phyloP scores from a whole-genome alignment of 2,797 vertebrate species.

The Pseudomugil tenellus region DNA sequence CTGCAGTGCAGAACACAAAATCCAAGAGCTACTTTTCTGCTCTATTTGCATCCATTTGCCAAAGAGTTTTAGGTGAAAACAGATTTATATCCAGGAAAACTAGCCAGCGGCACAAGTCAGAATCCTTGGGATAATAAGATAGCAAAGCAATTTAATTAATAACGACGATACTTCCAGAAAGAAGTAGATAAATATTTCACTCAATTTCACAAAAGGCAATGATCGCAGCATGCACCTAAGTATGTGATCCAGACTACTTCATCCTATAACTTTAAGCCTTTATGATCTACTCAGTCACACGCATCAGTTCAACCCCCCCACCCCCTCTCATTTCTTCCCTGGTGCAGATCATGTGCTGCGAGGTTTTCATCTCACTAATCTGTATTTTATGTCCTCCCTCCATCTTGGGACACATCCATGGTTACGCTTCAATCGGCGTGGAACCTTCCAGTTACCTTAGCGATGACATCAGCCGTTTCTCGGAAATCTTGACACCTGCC shows the following conservation, averaged over 20 bases:
- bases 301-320: neutral
- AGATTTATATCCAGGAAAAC: slow-evolving; percentile 2
- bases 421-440: slow-evolving; percentile 61
- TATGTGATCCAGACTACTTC: slow-evolving; percentile 29
- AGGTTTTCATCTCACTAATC: slow-evolving; percentile 32
- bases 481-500: slow-evolving; percentile 98
- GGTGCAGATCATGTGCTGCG: slow-evolving; percentile 6
- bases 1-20: slow-evolving; percentile 33
- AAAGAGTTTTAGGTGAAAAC: neutral
- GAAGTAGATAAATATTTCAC: neutral
- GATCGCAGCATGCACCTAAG: slow-evolving; percentile 27
- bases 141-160: slow-evolving; percentile 1
- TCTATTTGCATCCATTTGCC: slow-evolving; percentile 5
- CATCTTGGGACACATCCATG: slow-evolving; percentile 51
- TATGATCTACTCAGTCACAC: slow-evolving; percentile 15
- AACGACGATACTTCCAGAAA: neutral
- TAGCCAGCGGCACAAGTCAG: neutral
- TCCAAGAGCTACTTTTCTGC: neutral
- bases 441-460: slow-evolving; percentile 87
- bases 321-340: neutral
- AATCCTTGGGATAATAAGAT: neutral
- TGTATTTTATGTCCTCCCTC: slow-evolving; percentile 17
- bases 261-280: slow-evolving; percentile 31
- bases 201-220: slow-evolving; percentile 15
- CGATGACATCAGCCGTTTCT: slow-evolving; percentile 98